phyloP scores from a whole-genome alignment of 2,797 vertebrate genomes.

The Pseudochirops corinnae region DNA sequence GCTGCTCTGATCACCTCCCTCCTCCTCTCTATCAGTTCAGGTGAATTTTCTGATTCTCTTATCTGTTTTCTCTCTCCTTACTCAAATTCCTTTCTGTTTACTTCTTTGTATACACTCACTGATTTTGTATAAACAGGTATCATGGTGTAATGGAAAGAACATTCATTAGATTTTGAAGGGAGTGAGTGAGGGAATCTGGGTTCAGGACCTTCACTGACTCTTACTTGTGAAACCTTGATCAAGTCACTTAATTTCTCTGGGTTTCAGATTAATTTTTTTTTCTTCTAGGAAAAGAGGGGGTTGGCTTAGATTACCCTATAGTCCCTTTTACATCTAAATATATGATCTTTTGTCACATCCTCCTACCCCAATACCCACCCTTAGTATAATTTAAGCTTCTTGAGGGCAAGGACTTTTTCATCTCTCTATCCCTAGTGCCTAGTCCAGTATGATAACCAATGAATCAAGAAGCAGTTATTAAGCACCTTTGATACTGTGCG shows the following conservation, averaged over 20 bases:
- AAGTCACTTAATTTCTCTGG: background rate
- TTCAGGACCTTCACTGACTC: background rate
- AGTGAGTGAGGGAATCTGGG: background rate
- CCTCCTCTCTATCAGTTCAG: background rate
- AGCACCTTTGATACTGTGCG: background rate
- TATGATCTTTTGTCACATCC: background rate
- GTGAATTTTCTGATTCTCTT: background rate
- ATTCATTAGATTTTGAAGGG: background rate
- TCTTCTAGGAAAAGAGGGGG: background rate
- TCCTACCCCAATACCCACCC: background rate
- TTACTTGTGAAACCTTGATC: background rate
- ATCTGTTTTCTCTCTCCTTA: background rate
- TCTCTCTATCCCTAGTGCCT: background rate
- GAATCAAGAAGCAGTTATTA: background rate
- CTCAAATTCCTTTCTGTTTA: background rate
- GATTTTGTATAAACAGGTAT: background rate
- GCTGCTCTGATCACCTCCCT: background rate
- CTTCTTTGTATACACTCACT: background rate
- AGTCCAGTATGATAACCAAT: background rate
- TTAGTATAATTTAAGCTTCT: background rate
- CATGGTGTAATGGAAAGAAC: background rate
- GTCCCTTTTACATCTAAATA: background rate
- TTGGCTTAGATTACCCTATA: background rate
- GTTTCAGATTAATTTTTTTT: background rate
- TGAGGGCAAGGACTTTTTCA: background rate